Evolutionary conservation across 2,797 vertebrate species (phyloP), one percentile per base, ranked within the genome.

Genomic region (Darevskia mixta): DNA sequence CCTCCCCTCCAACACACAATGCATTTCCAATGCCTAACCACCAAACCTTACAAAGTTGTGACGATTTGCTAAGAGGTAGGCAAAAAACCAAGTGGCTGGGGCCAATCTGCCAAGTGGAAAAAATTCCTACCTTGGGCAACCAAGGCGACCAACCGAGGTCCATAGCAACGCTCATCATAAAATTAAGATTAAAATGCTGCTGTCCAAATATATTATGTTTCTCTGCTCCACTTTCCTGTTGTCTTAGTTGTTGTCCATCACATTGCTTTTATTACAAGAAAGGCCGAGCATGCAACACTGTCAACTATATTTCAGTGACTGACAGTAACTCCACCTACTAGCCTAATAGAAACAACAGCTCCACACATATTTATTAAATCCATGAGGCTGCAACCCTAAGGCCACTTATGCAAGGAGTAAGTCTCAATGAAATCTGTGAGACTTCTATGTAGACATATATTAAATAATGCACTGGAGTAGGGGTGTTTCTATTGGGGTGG

Each of bases 281-380:
- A 77, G 41, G 38, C 10, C 10, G 10, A 23, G 11, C 29, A 45
- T 45, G 43, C 43, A 29, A 78, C 13, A 15, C 7, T 78, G 43
- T 78, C 27, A 45, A 78, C 17, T 49, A n/a, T 25, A 78, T 45
- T 49, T 78, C 43, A 55, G n/a, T 79, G 55, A n/a, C n/a, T n/a
- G 77, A 29, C 29, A 79, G 29, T 17, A 32, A 55, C 77, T 15
- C 6, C 13, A 64, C 85, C 1, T 0, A 0, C 72, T 82, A 27
- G 18, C 80, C 43, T 45, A 29, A 0, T 0, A 29, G 81, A 69
- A 94, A 32, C 55, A 20, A 7, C n/a, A 66, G 4, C 81, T 0
- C 0, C 0, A 0, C 13, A 67, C 0, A 64, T 61, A 61, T 5
- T 23, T 18, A 61, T 18, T 61, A 61, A 61, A 61, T 61, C 32